Evolutionary conservation across 2,113 vertebrate genomes (phyloP).

Genomic region (Mesoclemmys tuberculata): DNA sequence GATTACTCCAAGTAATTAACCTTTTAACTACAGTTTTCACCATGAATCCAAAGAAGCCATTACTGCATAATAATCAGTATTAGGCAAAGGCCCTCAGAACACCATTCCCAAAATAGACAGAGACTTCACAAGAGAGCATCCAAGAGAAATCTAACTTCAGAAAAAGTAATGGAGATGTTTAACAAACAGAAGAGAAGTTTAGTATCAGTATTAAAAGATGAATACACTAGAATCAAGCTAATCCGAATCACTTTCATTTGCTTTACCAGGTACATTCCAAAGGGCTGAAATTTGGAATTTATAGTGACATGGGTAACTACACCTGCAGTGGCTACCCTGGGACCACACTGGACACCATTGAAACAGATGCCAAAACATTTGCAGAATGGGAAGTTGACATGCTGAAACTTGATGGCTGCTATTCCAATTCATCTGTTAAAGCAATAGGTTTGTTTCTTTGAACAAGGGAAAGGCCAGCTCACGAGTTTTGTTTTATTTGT

Average conservation of each 20-base stretch:
- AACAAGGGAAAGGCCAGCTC: not conserved
- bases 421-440: slow-evolving; percentile 21
- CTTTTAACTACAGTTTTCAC: not conserved
- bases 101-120: not conserved
- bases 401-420: slow-evolving; percentile 59
- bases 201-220: not conserved
- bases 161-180: not conserved
- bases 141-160: not conserved
- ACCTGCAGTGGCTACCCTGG: slow-evolving; percentile 45
- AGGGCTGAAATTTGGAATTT: slow-evolving; percentile 52
- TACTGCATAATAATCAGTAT: not conserved
- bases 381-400: slow-evolving; percentile 44
- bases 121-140: not conserved
- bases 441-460: slow-evolving; percentile 13
- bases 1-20: not conserved
- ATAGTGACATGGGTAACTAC: slow-evolving; percentile 18
- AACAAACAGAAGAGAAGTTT: not conserved
- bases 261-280: slow-evolving; percentile 31
- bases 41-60: not conserved
- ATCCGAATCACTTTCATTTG: not conserved
- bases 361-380: slow-evolving; percentile 40
- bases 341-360: slow-evolving; percentile 19
- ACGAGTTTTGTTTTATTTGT: not conserved
- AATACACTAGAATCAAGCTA: not conserved
- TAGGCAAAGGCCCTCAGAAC: not conserved